These are phyloP conservation scores for Chaetura pelagica DNA, from an alignment of 2,113 vertebrate species.

Conservation along the genomic window DNA sequence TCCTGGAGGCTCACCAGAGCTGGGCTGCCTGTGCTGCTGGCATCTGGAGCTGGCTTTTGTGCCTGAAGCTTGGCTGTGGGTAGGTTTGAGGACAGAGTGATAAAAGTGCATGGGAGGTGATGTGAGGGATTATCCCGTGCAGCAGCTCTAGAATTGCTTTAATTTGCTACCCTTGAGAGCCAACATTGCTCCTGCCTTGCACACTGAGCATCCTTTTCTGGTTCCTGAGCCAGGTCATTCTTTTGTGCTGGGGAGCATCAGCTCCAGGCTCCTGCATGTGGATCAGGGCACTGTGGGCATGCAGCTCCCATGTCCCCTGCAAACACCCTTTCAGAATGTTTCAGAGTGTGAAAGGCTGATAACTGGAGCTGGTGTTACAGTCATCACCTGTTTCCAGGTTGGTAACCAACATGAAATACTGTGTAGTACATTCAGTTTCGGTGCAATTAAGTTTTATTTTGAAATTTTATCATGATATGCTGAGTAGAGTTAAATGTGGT, in stretches of 20 bases:
- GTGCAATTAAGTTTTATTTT: not conserved
- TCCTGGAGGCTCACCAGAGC: not conserved
- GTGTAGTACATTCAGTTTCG: not conserved
- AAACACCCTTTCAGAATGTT: not conserved
- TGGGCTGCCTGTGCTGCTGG: not conserved
- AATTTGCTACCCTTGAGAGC: not conserved
- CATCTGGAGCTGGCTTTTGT: not conserved
- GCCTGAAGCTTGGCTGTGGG: not conserved
- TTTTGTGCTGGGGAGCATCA: fast-evolving
- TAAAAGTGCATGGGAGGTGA: not conserved
- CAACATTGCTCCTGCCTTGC: not conserved
- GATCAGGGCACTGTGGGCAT: fast-evolving
- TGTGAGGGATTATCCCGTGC: fast-evolving
- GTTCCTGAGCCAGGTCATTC: not conserved
- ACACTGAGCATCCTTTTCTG: not conserved
- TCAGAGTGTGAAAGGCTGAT: not conserved
- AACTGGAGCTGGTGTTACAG: not conserved
- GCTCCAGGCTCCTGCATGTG: not conserved
- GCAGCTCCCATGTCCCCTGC: fast-evolving
- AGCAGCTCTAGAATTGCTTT: not conserved
- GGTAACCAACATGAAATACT: not conserved
- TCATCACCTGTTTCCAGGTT: not conserved
- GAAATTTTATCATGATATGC: not conserved
- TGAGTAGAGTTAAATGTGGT: not conserved
- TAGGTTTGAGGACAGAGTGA: not conserved